Evolutionary conservation across 2,113 vertebrate genomes (phyloP).

Genomic region (Meriones unguiculatus): DNA sequence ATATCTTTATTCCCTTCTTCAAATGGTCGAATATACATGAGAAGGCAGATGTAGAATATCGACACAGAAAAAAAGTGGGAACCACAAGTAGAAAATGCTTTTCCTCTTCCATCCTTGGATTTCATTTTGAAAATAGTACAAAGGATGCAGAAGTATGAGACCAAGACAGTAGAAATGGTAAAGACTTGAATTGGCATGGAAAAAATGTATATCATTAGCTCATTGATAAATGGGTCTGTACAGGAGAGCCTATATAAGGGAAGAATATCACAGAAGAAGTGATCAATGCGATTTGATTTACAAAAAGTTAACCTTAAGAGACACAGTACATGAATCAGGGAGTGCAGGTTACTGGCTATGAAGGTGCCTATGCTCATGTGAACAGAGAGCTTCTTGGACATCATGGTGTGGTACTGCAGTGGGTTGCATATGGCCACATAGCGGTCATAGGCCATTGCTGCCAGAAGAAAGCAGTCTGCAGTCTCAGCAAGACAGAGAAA

Average conservation of each 20-base stretch:
- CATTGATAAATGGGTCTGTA: background rate
- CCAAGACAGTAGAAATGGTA: background rate
- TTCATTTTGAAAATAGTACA: slow-evolving; percentile 65
- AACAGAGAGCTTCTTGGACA: slow-evolving; percentile 66
- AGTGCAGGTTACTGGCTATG: slow-evolving; percentile 3
- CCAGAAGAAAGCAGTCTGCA: background rate
- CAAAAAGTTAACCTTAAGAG: slow-evolving; percentile 64
- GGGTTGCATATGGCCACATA: background rate
- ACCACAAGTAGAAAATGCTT: slow-evolving; percentile 74
- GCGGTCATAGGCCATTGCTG: background rate
- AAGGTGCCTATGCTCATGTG: slow-evolving; percentile 45
- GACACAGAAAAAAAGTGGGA: slow-evolving; percentile 77
- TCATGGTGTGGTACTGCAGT: slow-evolving; percentile 9
- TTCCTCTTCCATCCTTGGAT: slow-evolving; percentile 54
- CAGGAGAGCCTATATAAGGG: slow-evolving; percentile 55
- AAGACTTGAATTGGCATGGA: slow-evolving; percentile 1
- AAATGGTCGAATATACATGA: slow-evolving; percentile 70
- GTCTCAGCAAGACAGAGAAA: background rate
- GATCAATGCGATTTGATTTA: slow-evolving; percentile 31
- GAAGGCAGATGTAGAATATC: slow-evolving; percentile 76
- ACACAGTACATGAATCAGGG: background rate
- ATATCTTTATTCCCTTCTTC: slow-evolving; percentile 64
- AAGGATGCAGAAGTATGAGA: slow-evolving; percentile 71
- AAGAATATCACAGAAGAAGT: slow-evolving; percentile 61
- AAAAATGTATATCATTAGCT: slow-evolving; percentile 27